Evolutionary conservation across 1,140 invertebrate genomes (phyloP).

Genomic region (Triops longicaudatus): DNA sequence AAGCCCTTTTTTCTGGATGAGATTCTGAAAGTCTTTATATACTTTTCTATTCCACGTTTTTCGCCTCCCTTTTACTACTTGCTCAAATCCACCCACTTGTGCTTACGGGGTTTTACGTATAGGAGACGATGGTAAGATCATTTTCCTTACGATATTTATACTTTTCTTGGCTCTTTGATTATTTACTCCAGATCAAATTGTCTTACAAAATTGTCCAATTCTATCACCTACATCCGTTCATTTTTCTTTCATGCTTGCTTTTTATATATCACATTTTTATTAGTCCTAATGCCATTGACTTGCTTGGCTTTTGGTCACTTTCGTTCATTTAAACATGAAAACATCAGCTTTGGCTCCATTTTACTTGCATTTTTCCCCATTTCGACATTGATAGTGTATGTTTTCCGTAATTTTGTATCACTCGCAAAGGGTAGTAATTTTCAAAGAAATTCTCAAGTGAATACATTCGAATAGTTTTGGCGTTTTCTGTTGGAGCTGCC

Average conservation of each 20-base stretch:
- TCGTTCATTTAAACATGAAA: not conserved
- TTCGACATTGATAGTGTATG: not conserved
- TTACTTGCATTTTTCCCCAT: not conserved
- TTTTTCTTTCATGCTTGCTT: not conserved
- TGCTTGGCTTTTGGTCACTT: not conserved
- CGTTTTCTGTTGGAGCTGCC: no score
- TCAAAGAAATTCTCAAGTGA: no score
- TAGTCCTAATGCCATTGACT: not conserved
- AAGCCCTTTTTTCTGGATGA: not conserved
- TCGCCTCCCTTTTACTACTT: not conserved
- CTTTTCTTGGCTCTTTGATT: not conserved
- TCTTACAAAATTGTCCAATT: not conserved
- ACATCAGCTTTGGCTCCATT: not conserved
- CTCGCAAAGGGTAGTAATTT: not conserved
- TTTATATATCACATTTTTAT: not conserved
- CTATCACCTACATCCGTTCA: not conserved
- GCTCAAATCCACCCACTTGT: slow-evolving; percentile 2
- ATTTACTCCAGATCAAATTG: not conserved
- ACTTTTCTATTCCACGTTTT: slow-evolving; percentile 13
- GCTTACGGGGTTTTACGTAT: slow-evolving; percentile 6
- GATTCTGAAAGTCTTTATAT: not conserved
- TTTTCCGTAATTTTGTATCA: not conserved
- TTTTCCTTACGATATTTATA: not conserved
- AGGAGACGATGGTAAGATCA: slow-evolving; percentile 15
- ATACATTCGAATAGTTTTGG: no score